phyloP scores from a whole-genome alignment of 2,888 invertebrate genomes.

The Callimorpha dominula region DNA sequence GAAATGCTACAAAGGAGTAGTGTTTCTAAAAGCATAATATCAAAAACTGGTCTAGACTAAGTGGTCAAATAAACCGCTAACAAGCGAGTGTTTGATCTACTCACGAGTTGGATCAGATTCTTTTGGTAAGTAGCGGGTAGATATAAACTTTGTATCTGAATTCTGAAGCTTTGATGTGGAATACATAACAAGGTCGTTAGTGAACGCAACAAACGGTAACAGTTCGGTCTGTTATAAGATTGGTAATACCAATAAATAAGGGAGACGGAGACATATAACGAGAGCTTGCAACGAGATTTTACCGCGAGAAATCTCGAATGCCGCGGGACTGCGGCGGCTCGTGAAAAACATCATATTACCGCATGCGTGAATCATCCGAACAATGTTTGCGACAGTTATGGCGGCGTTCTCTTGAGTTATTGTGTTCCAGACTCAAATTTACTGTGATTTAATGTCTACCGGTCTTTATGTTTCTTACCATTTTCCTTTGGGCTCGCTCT shows the following conservation, averaged over 20 bases:
- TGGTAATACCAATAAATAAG: constrained; percentile 48
- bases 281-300: constrained; percentile 34
- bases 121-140: constrained; percentile 14
- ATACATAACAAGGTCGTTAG: constrained; percentile 39
- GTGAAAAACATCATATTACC: constrained; percentile 74
- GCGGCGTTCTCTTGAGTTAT: constrained; percentile 79
- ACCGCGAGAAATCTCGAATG: constrained; percentile 41
- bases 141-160: constrained; percentile 13
- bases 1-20: neutral
- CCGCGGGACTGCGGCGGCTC: constrained; percentile 36
- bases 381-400: constrained; percentile 83
- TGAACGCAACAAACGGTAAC: constrained; percentile 21
- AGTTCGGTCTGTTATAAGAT: constrained; percentile 39
- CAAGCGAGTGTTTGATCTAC: constrained; percentile 13
- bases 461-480: constrained; percentile 70
- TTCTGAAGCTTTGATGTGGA: constrained; percentile 26
- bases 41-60: constrained; percentile 8
- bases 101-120: constrained; percentile 14
- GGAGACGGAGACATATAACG: constrained; percentile 36
- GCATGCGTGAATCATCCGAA: constrained; percentile 81
- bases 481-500: constrained; percentile 57
- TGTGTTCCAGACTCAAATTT: constrained; percentile 79
- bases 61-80: constrained; percentile 2
- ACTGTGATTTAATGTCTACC: constrained; percentile 78
- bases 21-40: neutral